Base-by-base conservation (phyloP, 2,888 invertebrate genomes). In the Heliconius sara region DNA sequence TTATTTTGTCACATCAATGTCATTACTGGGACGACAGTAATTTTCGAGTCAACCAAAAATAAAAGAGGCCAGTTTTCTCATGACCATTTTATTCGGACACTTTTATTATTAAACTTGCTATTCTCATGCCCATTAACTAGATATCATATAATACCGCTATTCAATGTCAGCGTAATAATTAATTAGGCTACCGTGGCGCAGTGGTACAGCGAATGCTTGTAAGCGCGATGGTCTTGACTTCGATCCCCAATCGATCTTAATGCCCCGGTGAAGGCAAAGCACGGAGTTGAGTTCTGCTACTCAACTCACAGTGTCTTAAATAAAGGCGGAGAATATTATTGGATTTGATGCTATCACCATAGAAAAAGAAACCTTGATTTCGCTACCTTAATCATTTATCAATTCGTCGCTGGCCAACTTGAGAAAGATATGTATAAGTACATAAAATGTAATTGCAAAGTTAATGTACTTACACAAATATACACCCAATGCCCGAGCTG, bases 401-500 rank as follows among this genome's bases (percentile, higher is more conserved):
- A 52, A 6, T 5, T 52, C 13, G 30, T 30, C 9, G 30, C 2
- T 66, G 30, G 22, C 66, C 34, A 67, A 1, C 10, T 67, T 19
- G 6, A 3, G 22, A 66, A 66, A 13, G 30, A 30, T 34, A 66
- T 34, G 30, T 22, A 34, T n/a, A 22, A 68, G 39, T 0, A 47
- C 9, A 43, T 27, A 43, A 70, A 16, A 68, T 68, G 19, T 70
- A 70, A n/a, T 47, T 7, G n/a, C 34, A 34, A 39, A 68, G 39
- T 70, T 47, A 60, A 60, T 57, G 39, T 73, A 60, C 60, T 19
- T 57, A 72, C 47, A 19, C 27, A 72, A 57, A 57, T 72, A 63
- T 19, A 75, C 43, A 22, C 73, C 72, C 65, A 79, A 63, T 57
- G 72, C 57, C 68, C 68, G 47, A 63, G 76, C 80, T 80, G 66